Conservation (phyloP, 2,888 invertebrate genomes). For the Sussaba pulchella region DNA sequence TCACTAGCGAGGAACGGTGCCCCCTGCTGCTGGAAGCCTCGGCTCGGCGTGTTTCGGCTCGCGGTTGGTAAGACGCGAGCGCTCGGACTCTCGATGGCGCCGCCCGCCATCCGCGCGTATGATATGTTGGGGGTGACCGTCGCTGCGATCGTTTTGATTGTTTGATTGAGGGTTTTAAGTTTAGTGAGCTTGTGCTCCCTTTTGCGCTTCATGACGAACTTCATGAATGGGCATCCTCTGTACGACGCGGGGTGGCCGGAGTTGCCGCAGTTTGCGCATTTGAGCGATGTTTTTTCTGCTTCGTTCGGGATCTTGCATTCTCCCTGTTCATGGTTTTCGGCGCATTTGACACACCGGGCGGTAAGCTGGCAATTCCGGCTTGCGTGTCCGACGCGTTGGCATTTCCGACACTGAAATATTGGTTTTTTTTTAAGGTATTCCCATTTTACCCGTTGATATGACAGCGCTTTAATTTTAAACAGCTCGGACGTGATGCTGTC, state of each 20-base stretch:
- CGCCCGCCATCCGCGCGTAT: neutral
- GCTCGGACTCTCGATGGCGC: neutral
- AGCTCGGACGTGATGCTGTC: neutral
- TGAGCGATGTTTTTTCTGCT: neutral
- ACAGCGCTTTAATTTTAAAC: conserved; percentile 9
- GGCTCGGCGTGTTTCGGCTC: neutral
- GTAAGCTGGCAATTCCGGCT: conserved; percentile 33
- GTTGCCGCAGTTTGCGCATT: too few relatives aligned
- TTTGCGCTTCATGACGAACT: neutral
- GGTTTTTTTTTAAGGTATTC: conserved; percentile 13
- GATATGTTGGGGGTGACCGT: neutral
- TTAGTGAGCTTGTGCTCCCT: neutral
- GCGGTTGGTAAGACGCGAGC: too few relatives aligned
- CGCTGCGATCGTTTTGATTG: neutral
- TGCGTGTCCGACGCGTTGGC: conserved; percentile 41
- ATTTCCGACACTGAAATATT: conserved; percentile 42
- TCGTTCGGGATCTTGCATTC: neutral
- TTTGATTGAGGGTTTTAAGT: neutral
- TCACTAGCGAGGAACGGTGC: neutral
- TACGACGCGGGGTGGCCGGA: too few relatives aligned
- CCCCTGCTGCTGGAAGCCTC: neutral
- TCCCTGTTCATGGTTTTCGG: conserved; percentile 18
- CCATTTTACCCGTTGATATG: conserved; percentile 38
- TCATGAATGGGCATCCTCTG: too few relatives aligned
- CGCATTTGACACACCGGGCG: too few relatives aligned